Percentiles rank a stretch among this genome's conserved stretches.
These are phyloP conservation scores for Conchocele bisecta DNA, from an alignment of 2,888 invertebrate species.

Conservation along the genomic window DNA sequence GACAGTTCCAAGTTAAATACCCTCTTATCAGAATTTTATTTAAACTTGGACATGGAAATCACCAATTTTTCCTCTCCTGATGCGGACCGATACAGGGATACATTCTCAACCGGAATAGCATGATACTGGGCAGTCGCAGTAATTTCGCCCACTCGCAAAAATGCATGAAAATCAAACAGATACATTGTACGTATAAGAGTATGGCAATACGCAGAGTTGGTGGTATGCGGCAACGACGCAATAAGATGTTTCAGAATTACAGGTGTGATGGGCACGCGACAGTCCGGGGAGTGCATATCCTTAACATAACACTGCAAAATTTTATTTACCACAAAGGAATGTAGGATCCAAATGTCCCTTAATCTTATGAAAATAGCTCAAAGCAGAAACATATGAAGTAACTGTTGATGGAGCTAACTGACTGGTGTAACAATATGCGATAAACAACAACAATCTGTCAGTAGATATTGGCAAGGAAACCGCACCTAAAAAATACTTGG, in stretches of 20 bases:
- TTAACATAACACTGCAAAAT: slow-evolving; percentile 3
- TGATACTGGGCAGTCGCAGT: neutral
- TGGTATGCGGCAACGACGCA: too few species aligned
- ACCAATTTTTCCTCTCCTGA: too few species aligned
- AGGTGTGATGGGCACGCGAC: neutral
- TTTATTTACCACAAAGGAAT: slow-evolving; percentile 8
- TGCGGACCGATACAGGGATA: too few species aligned
- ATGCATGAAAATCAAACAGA: slow-evolving; percentile 4
- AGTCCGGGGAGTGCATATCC: neutral
- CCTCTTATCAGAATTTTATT: too few species aligned
- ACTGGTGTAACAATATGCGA: neutral
- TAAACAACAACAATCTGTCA: neutral
- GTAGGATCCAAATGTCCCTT: neutral
- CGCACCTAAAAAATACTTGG: too few species aligned
- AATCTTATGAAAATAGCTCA: slow-evolving; percentile 8
- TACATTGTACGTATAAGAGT: slow-evolving; percentile 7
- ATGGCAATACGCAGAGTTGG: too few species aligned
- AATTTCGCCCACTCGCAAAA: slow-evolving; percentile 1
- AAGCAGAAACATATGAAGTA: neutral
- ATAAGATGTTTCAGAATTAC: neutral
- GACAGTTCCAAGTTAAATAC: too few species aligned
- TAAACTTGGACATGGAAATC: too few species aligned
- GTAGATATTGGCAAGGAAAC: too few species aligned
- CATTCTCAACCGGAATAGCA: neutral
- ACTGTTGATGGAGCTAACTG: slow-evolving; percentile 6